Evolutionary conservation across 2,797 vertebrate species (phyloP).

Genomic region (Crax fasciolata): DNA sequence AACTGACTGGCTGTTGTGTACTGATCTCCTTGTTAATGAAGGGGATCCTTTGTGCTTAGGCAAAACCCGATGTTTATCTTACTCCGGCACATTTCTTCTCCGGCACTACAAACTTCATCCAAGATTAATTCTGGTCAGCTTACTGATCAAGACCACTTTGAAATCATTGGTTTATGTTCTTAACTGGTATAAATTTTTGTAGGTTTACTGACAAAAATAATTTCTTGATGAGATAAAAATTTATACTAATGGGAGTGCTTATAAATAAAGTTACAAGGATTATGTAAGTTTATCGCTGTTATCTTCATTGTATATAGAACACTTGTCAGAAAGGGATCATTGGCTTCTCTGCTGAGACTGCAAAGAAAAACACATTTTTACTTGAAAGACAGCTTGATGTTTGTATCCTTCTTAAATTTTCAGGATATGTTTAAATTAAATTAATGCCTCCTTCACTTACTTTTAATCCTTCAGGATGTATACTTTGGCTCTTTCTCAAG

Average conservation of each 20-base stretch:
- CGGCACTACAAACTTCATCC: neutral
- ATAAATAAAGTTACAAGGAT: neutral
- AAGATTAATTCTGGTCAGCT: constrained; percentile 13
- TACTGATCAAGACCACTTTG: constrained; percentile 7
- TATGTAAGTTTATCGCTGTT: neutral
- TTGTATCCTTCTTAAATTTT: constrained; percentile 49
- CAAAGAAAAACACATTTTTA: neutral
- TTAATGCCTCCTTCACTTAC: constrained; percentile 45
- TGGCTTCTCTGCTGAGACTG: neutral
- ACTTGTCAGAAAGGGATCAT: neutral
- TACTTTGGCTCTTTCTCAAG: constrained; percentile 60
- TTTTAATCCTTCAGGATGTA: constrained; percentile 67
- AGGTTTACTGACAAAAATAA: constrained; percentile 24
- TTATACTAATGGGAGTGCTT: neutral
- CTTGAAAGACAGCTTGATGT: constrained; percentile 4
- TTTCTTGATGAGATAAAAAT: constrained; percentile 13
- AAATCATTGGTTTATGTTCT: constrained; percentile 20
- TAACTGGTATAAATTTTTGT: neutral
- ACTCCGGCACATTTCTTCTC: neutral
- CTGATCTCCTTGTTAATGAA: neutral
- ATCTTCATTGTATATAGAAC: neutral
- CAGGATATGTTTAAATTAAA: constrained; percentile 33
- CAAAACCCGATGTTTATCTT: neutral
- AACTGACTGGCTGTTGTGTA: neutral
- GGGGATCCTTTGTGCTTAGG: neutral